Base-by-base conservation (phyloP, 2,113 vertebrate genomes). In the Oreocharis arfaki region DNA sequence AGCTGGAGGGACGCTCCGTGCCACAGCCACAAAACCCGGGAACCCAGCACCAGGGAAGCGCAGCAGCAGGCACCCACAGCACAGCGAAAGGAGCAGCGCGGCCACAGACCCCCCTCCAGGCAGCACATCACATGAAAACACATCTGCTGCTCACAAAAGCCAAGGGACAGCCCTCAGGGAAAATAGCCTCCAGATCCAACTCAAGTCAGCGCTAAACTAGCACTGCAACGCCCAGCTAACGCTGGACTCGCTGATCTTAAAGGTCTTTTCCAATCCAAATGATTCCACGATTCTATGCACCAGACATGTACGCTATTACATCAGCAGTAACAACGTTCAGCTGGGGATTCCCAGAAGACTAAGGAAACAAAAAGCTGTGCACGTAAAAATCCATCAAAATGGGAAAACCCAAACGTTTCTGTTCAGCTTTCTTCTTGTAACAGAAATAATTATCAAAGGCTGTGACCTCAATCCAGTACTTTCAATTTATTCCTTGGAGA, bases 11-110 rank as follows among this genome's bases (percentile, higher is more conserved):
- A n/a, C n/a, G 57, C 59, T 10, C 32, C 13, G 32, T 2, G 3
- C 52, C 28, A 8, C 0, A 28, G 26, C 4, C 81, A 71, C 63
- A 53, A 26, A 67, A 16, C 5, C 47, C n/a, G 19, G 2, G 4
- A 22, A 44, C 4, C 7, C 37, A 14, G 53, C 2, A 2, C 3
- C 14, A 30, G 60, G 44, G 13, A 28, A 75, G 61, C 0, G 56
- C 73, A 52, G 52, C 46, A n/a, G 32, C 63, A 8, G 1, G 3
- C 15, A n/a, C 5, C 24, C 42, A 7, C 2, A 3, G 47, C 7
- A 1, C 59, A 32, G 30, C 35, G 55, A 33, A 35, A 50, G 44
- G 32, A 53, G 59, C 1, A 0, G 24, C 0, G 23, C 2, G 0
- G 32, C 3, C 15, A 35, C n/a, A 37, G 22, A 21, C 26, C 9